Evolutionary conservation across 2,888 invertebrate species (phyloP), one percentile per base, ranked within the genome.

Genomic region (Thecocarcelia acutangulata): DNA sequence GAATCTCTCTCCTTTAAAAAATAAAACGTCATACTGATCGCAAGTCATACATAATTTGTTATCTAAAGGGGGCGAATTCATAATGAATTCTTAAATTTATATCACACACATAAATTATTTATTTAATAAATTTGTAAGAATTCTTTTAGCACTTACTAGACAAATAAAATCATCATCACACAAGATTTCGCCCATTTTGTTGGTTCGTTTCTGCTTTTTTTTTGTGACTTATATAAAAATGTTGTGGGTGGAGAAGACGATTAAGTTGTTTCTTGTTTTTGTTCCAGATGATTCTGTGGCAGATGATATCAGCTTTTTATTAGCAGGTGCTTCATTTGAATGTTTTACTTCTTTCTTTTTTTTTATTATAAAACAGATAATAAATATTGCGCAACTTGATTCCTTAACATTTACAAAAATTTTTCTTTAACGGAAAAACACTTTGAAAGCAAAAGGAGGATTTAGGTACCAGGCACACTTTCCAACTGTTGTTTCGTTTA

Each of bases 121-220:
- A 3, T 40, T 59, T 9, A 33, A 54, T 37, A 1, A 56, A 46
- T 46, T 40, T n/a, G n/a, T n/a, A n/a, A n/a, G 21, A 63, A 17
- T 64, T 50, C 8, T 61, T 40, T 52, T 37, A 40, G 21, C 72
- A 85, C 86, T 86, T 83, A 86, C 86, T 82, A 83, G 66, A 68
- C 84, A 86, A 81, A 86, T 85, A 84, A 86, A 85, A 83, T 86
- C 86, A 82, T 86, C 86, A 83, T 85, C 85, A 64, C 85, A 86
- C 48, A 86, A 83, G 85, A 85, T 86, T 40, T 69, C 72, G 75
- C 54, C 75, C 61, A 70, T 64, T 48, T 4, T 40, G 9, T 13
- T 33, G 19, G 9, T 50, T 33, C 33, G 33, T 33, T 3, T 33
- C 8, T 33, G 3, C 3, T 42, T 15, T 58, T 46, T 59, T 40